Base-by-base conservation (phyloP, 2,797 vertebrate genomes). In the Poecilia wingei region DNA sequence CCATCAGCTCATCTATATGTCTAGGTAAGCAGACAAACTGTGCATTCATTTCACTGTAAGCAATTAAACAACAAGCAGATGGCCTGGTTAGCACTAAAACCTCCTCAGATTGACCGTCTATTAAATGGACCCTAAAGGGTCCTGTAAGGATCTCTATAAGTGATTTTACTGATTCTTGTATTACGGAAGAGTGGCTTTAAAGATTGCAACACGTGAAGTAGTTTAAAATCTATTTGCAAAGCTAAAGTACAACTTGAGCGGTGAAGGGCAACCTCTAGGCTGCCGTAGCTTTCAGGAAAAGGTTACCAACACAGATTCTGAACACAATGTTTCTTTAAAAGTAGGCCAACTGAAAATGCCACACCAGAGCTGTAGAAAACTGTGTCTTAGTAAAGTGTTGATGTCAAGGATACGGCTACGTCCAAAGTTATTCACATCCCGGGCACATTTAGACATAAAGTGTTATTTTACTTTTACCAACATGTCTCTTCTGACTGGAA, bases 261-360 rank as follows among this genome's bases (percentile, higher is more conserved):
- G 73, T 47, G 36, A 68, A 80, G 41, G 72, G 74, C 53, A 72
- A 4, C 81, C 82, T 84, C 6, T 1, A 76, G 79, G 72, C 66
- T 79, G 46, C 66, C 69, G 53, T 28, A 82, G 77, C 75, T 84
- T 81, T 84, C 45, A 87, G 74, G 73, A 45, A 88, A 89, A 86
- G 80, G 84, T 90, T 87, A 89, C 72, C 14, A 79, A 81, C 84
- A 82, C 45, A 51, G 61, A 25, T 75, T 79, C 49, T 72, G 57
- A 64, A 81, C 85, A 64, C 39, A 74, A 33, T 33, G 78, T 76
- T 75, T 82, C 51, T 72, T 70, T 25, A 41, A 74, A 91, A 87
- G 70, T 74, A 90, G 77, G 79, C 25, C 79, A 82, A 47, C 72
- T 66, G 61, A 49, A 90, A 88, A 87, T 78, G 83, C 72, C 79